Evolutionary conservation across 2,888 invertebrate species (phyloP), one percentile per base, ranked within the genome.

Genomic region (Lacanobia oleracea): DNA sequence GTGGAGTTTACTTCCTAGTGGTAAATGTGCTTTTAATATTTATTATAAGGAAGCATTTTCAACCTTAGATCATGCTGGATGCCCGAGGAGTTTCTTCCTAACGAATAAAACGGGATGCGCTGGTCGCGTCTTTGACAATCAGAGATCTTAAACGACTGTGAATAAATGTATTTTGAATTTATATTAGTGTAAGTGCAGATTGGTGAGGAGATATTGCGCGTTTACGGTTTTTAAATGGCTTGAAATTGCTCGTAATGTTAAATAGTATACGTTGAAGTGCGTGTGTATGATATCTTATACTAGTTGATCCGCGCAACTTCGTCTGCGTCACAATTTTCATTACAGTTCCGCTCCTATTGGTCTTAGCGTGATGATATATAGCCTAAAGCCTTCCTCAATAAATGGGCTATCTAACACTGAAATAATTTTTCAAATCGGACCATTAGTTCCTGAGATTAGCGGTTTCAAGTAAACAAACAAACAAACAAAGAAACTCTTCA

Each of bases 21-120:
- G 60, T 62, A 62, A 77, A 75, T 71, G 72, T 43, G 56, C 53
- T 73, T 23, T n/a, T 33, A 37, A 51, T 66, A 82, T 80, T 78
- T 80, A 80, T 82, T 78, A 74, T 65, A 37, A 69, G 82, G 80
- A 80, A 80, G 65, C 43, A 56, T 73, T 67, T 67, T 45, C 61
- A 33, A 54, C n/a, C 45, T 72, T 72, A 77, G 23, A 81, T 81
- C 73, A 53, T 51, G 50, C 54, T 48, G 53, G 60, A 67, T 64
- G 59, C 16, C 48, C 18, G 48, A 27, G 23, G 70, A 81, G 59
- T 51, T 23, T 59, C 67, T 64, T 59, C 27, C n/a, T 45, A 43
- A 33, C 59, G 51, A 61, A 68, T 77, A 80, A 77, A 77, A 81
- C 71, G 65, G 54, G 81, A 68, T 50, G 33, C 63, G 53, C 37